Conservation (phyloP, 2,113 vertebrate species). For the Etheostoma cragini region DNA sequence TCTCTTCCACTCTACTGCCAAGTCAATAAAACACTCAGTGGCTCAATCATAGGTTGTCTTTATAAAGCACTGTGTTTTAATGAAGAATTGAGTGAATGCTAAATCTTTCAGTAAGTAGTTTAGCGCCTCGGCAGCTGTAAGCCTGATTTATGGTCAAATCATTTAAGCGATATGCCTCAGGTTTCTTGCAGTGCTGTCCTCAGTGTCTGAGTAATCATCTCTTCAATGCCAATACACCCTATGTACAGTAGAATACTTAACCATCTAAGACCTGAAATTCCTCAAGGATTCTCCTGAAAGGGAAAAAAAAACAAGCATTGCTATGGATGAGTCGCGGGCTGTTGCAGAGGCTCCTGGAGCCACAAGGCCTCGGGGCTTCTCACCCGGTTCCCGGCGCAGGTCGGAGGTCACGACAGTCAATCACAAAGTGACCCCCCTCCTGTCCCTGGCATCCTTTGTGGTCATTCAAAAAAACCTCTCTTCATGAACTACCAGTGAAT, state of each 20-base stretch:
- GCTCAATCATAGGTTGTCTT: constrained; percentile 41
- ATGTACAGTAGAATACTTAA: constrained; percentile 56
- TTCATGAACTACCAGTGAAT: constrained; percentile 84
- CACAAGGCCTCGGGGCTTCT: constrained; percentile 68
- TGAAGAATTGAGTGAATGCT: constrained; percentile 13
- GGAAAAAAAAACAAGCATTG: constrained; percentile 38
- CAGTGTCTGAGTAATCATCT: constrained; percentile 36
- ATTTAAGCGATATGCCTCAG: background rate
- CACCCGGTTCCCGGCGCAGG: constrained; percentile 63
- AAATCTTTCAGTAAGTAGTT: constrained; percentile 14
- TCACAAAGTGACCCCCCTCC: constrained; percentile 72
- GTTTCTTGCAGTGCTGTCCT: constrained; percentile 1
- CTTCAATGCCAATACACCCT: background rate
- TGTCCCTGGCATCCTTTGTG: constrained; percentile 69
- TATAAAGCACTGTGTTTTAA: constrained; percentile 20
- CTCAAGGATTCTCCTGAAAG: constrained; percentile 22
- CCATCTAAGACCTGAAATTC: constrained; percentile 41
- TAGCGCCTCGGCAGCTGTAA: constrained; percentile 18
- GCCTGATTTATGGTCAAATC: constrained; percentile 41
- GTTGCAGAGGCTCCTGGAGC: constrained; percentile 52
- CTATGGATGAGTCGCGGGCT: constrained; percentile 58
- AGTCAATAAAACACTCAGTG: constrained; percentile 70
- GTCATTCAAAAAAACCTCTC: constrained; percentile 66
- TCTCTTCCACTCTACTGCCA: constrained; percentile 25
- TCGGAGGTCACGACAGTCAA: constrained; percentile 81